These are phyloP conservation scores for Cataglyphis altisquamis DNA, from an alignment of 2,888 invertebrate genomes.

Conservation along the genomic window DNA sequence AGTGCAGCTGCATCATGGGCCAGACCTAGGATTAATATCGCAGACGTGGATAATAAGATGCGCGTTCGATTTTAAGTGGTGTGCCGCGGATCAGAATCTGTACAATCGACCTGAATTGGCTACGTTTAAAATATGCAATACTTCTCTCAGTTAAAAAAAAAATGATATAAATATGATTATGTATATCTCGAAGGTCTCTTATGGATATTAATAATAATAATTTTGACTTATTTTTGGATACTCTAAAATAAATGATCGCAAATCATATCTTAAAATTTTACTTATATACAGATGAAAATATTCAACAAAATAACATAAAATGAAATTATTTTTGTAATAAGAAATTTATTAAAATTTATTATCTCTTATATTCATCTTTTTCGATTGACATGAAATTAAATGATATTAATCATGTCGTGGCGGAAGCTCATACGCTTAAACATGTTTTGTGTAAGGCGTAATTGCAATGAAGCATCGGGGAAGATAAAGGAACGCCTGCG, in stretches of 20 bases:
- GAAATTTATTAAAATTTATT: conserved; percentile 2
- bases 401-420: conserved; percentile 21
- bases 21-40: conserved; percentile 75
- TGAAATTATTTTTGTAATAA: not conserved
- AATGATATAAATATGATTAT: conserved; percentile 7
- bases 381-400: conserved; percentile 37
- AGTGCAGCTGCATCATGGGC: conserved; percentile 78
- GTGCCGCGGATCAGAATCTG: conserved; percentile 60
- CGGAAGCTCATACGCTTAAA: conserved; percentile 19
- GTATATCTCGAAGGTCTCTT: not conserved
- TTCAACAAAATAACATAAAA: not conserved
- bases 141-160: conserved; percentile 3
- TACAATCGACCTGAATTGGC: conserved; percentile 63
- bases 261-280: too few relatives aligned
- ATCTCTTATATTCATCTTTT: conserved; percentile 45
- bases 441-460: conserved; percentile 37
- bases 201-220: not conserved
- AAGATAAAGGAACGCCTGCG: conserved; percentile 54
- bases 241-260: too few relatives aligned
- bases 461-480: conserved; percentile 36
- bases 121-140: conserved; percentile 32
- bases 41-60: conserved; percentile 78
- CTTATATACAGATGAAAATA: not conserved
- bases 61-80: conserved; percentile 75
- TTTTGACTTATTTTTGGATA: not conserved